Base-by-base conservation (phyloP, 2,113 vertebrate genomes). In the Fulmarus glacialis region DNA sequence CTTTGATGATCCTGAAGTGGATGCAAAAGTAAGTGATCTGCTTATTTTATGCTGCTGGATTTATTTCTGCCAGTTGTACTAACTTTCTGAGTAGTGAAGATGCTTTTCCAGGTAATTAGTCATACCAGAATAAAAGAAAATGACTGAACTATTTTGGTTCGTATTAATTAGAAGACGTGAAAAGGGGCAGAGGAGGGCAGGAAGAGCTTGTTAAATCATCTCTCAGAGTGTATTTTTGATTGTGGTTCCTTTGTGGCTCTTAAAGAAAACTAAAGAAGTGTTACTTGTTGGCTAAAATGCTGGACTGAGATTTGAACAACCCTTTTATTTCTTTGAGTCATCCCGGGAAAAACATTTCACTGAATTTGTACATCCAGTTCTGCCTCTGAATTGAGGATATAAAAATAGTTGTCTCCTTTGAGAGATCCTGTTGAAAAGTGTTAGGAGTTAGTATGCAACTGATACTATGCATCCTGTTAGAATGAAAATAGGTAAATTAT, bases 1-100 rank as follows among this genome's bases (percentile, higher is more conserved):
- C 97, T 99, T 99, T 92, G 99, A 99, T 89, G 99, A 99, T 89
- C 99, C 99, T 7, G 99, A 99, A 66, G 98, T 98, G 63, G 99
- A 99, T 70, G 99, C 99, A 68, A 99, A 98, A 92, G 98, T 96
- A 97, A 97, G 97, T 87, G 50, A 52, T 59, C 18, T 50, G 47
- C 27, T 36, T 1, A 11, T 82, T 77, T 75, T 40, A 36, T 52
- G 30, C 71, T 85, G 16, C n/a, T 87, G 22, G n/a, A 38, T 79
- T 90, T 83, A 59, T 67, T 93, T 96, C 48, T 96, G 42, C n/a
- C 26, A 15, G 9, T 23, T 73, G 20, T 59, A 43, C 32, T 40
- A n/a, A 58, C 87, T 90, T 78, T 87, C 30, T 71, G 24, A 77
- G 24, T 55, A 85, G n/a, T 53, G 55, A 80, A 27, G 64, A 67